phyloP scores from a whole-genome alignment of 2,797 vertebrate genomes.

The Champsocephalus esox region DNA sequence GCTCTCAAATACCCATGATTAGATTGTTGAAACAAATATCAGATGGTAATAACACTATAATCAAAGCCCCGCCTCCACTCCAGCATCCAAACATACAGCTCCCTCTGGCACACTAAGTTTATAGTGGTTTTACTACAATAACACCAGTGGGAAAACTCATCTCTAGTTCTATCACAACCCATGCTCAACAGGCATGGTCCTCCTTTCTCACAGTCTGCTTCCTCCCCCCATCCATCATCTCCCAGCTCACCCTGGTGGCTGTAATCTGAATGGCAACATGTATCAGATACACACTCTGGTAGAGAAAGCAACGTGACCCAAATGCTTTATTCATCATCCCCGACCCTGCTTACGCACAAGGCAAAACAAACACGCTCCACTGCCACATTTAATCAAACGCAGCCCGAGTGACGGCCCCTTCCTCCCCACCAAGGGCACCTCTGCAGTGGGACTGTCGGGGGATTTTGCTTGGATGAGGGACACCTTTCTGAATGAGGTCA shows the following conservation, averaged over 20 bases:
- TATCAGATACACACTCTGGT: constrained; percentile 53
- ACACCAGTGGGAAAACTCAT: background rate
- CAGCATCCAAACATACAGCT: background rate
- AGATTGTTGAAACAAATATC: background rate
- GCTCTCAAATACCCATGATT: background rate
- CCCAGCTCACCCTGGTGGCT: constrained; percentile 2
- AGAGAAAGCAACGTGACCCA: constrained; percentile 60
- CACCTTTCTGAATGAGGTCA: constrained; percentile 53
- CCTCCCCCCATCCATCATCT: constrained; percentile 17
- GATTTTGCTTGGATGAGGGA: constrained; percentile 53
- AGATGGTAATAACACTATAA: background rate
- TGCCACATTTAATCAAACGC: constrained; percentile 71
- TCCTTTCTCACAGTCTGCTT: background rate
- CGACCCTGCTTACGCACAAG: constrained; percentile 43
- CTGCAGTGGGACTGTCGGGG: constrained; percentile 47
- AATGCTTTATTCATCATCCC: constrained; percentile 70
- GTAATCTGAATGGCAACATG: constrained; percentile 54
- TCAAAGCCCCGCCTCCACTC: background rate
- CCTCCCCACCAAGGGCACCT: constrained; percentile 65
- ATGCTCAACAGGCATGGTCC: background rate
- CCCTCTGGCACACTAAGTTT: background rate
- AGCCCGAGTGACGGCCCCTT: constrained; percentile 37
- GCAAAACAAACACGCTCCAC: constrained; percentile 68
- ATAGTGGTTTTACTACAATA: background rate
- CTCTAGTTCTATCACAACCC: background rate